phyloP scores from a whole-genome alignment of 1,140 invertebrate species.

The Epicauta chinensis region DNA sequence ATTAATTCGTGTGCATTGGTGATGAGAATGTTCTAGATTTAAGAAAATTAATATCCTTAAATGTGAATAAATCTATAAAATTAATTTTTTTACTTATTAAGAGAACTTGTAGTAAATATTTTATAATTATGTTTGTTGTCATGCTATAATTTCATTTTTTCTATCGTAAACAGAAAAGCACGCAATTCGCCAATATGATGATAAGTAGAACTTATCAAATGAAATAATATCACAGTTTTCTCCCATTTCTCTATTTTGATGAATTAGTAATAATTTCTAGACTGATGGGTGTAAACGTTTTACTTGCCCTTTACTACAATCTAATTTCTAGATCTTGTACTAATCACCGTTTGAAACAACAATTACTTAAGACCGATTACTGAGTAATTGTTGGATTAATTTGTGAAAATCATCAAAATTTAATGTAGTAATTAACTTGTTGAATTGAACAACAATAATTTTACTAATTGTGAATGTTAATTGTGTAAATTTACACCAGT shows the following conservation, averaged over 20 bases:
- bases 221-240: background rate
- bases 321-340: constrained; percentile 13
- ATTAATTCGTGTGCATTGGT: constrained; percentile 5
- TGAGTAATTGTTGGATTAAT: no score
- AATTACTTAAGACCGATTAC: no score
- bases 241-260: background rate
- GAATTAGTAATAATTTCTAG: constrained; percentile 7
- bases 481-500: background rate
- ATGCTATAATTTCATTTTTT: constrained; percentile 12
- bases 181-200: constrained; percentile 17
- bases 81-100: constrained; percentile 16
- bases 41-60: background rate
- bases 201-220: background rate
- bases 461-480: constrained; percentile 1
- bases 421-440: no score
- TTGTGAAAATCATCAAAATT: no score
- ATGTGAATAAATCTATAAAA: constrained; percentile 15
- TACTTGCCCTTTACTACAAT: constrained; percentile 6
- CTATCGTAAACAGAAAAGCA: constrained; percentile 15
- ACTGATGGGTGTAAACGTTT: background rate
- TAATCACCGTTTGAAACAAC: constrained; percentile 8
- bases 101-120: constrained; percentile 14
- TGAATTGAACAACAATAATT: no score
- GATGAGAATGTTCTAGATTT: background rate
- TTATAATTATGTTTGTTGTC: constrained; percentile 18